Conservation (phyloP, 92 coral and sea anemone genomes). For the Pocillopora grandis region DNA sequence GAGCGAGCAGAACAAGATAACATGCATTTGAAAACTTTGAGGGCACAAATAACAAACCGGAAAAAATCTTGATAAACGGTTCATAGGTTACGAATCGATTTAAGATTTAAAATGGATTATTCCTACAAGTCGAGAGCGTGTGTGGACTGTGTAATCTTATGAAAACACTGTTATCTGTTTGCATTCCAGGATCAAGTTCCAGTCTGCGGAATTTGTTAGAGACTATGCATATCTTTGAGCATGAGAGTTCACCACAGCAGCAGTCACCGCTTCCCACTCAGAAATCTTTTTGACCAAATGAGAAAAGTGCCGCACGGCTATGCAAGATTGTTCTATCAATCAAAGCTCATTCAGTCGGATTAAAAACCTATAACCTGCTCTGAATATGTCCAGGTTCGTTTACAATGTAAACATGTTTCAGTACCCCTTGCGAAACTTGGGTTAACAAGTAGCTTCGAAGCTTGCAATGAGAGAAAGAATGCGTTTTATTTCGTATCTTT, state of each 20-base stretch:
- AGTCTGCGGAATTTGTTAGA: conserved; percentile 19
- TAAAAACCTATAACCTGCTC: background rate
- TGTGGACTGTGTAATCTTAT: conserved; percentile 6
- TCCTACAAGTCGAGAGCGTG: background rate
- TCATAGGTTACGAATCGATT: background rate
- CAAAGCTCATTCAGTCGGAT: background rate
- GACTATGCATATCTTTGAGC: no score
- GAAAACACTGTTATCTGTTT: conserved; percentile 34
- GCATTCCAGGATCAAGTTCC: background rate
- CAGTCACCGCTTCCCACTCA: no score
- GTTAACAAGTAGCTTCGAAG: background rate
- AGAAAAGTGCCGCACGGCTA: background rate
- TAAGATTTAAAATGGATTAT: background rate
- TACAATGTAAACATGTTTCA: conserved; percentile 9
- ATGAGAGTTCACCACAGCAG: no score
- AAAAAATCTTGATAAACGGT: background rate
- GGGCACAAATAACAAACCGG: background rate
- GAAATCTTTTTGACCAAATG: background rate
- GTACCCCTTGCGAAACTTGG: background rate
- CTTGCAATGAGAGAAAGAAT: background rate
- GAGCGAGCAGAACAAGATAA: background rate
- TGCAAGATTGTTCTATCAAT: background rate
- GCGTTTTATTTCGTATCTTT: background rate
- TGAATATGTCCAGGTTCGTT: background rate
- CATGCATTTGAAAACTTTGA: background rate